A percentile compares a stretch with the other conserved stretches of the same genome.
phyloP scores from a whole-genome alignment of 2,113 vertebrate genomes.

The Nestor notabilis region DNA sequence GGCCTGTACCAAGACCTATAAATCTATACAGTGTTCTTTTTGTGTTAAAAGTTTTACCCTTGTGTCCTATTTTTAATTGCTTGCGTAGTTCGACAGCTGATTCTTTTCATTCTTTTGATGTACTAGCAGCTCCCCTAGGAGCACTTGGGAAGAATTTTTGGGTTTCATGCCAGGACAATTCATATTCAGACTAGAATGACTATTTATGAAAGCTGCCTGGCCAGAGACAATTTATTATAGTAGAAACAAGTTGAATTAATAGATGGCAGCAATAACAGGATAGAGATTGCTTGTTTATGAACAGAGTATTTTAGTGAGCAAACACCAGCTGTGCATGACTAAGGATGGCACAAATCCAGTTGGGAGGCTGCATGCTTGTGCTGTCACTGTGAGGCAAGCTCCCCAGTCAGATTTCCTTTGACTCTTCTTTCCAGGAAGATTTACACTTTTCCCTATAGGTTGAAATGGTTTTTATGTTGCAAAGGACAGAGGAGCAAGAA shows the following conservation, averaged over 20 bases:
- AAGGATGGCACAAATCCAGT: constrained; percentile 72
- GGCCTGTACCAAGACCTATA: neutral
- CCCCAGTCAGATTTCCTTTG: constrained; percentile 41
- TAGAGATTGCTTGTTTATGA: constrained; percentile 74
- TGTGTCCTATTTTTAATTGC: constrained; percentile 34
- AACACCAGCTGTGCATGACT: constrained; percentile 74
- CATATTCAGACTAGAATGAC: constrained; percentile 30
- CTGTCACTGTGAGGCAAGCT: constrained; percentile 31
- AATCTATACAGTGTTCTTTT: constrained; percentile 10
- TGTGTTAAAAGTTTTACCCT: constrained; percentile 14
- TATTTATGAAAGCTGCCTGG: constrained; percentile 59
- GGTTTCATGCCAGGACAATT: constrained; percentile 40
- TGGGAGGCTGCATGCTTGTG: constrained; percentile 44
- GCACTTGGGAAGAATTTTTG: constrained; percentile 30
- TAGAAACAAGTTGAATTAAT: constrained; percentile 73
- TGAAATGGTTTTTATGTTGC: neutral
- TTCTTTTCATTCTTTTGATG: constrained; percentile 49
- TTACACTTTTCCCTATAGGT: constrained; percentile 27
- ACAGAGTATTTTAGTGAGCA: constrained; percentile 73
- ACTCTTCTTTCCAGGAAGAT: constrained; percentile 26
- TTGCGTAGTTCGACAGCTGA: constrained; percentile 36
- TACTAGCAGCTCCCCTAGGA: constrained; percentile 42
- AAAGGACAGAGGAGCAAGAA: neutral
- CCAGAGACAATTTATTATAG: constrained; percentile 64
- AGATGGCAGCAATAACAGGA: constrained; percentile 65